Base-by-base conservation (phyloP, 1,140 invertebrate genomes). In the Periplaneta americana region DNA sequence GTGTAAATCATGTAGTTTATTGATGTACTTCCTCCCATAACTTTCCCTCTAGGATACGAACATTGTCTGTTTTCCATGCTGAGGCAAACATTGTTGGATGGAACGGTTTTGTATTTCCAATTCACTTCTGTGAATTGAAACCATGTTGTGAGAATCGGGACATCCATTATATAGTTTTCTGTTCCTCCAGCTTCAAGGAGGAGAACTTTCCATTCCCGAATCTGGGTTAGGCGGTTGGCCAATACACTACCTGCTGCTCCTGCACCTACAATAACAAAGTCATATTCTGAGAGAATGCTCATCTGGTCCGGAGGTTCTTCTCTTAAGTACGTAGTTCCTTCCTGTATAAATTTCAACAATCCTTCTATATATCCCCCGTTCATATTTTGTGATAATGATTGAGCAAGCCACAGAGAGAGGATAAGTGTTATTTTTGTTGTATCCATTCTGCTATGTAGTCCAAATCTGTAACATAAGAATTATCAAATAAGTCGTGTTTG, bases 1-100 rank as follows among this genome's bases (percentile, higher is more conserved):
- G 96, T 95, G 83, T 97, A 97, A 66, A 97, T 95, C 97, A 98
- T 96, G 82, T 96, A 97, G 86, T 98, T 98, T n/a, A 28, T 28
- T n/a, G 48, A 28, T n/a, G 22, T 66, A n/a, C 6, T 66, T 66
- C 48, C 48, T 2, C 48, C 48, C 48, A 66, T 66, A 22, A 66
- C 48, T 66, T 66, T 66, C 22, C 48, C 48, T 66, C 48, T 0
- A 98, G 87, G 0, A 95, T 94, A 75, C 94, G 95, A 35, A 18
- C 34, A 82, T 10, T 78, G 83, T 79, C 84, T n/a, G 82, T 88
- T 84, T 9, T 85, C 85, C 18, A 89, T 83, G 2, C 86, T 88
- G 79, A 88, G 86, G 82, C 89, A 89, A 0, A 89, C 87, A 48
- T 85, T 86, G 80, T 88, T 86, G 8, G 87, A 39, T 5, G 77